Percentiles rank a stretch among this genome's conserved stretches.
Conservation (phyloP, 2,113 vertebrate genomes). For the Leucopsar rothschildi region DNA sequence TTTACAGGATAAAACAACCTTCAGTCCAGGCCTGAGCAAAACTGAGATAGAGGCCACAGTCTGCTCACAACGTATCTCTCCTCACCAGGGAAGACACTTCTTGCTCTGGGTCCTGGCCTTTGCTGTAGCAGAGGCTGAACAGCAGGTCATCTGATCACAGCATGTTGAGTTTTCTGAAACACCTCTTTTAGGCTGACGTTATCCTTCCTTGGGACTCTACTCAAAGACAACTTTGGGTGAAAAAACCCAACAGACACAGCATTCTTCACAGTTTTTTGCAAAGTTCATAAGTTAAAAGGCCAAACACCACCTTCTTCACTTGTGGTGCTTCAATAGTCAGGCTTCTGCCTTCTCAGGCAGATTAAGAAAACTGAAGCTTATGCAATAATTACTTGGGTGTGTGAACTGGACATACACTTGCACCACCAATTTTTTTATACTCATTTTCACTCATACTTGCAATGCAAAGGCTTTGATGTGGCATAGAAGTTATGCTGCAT, state of each 20-base stretch:
- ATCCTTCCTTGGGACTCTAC: neutral
- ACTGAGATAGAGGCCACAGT: neutral
- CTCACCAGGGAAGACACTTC: neutral
- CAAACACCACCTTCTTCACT: neutral
- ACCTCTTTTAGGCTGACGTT: neutral
- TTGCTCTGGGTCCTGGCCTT: neutral
- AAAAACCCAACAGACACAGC: rapidly evolving
- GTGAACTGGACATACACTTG: neutral
- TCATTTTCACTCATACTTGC: neutral
- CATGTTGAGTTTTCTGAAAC: neutral
- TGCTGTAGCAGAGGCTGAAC: neutral
- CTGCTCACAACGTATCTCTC: neutral
- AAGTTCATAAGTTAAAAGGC: neutral
- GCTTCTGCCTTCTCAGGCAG: neutral
- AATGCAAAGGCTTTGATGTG: conserved; percentile 33
- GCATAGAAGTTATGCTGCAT: neutral
- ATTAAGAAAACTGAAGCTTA: neutral
- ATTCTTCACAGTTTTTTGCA: neutral
- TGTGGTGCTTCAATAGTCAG: neutral
- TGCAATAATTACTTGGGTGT: conserved; percentile 7
- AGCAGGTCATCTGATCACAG: neutral
- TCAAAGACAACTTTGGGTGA: neutral
- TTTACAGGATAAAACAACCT: neutral
- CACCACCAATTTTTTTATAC: neutral
- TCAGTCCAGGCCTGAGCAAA: neutral